phyloP scores from a whole-genome alignment of 2,888 invertebrate species.

The Mamestra brassicae region DNA sequence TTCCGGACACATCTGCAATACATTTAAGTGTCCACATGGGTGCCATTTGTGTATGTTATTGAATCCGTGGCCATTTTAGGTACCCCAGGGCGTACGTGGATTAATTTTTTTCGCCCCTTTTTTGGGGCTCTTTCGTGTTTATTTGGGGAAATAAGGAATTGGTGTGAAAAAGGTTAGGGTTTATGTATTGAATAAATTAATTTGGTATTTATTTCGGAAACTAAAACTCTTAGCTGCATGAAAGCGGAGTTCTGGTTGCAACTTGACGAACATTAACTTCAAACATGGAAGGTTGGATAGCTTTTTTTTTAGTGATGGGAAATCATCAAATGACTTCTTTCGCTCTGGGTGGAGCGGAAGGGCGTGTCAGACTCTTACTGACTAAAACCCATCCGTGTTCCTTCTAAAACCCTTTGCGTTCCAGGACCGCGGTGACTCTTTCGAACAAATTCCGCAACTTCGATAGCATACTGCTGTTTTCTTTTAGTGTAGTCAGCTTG shows the following conservation, averaged over 20 bases:
- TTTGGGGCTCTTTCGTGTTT: conserved; percentile 44
- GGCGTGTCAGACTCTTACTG: no score
- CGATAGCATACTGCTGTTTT: neutral
- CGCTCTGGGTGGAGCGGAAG: no score
- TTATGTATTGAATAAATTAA: conserved; percentile 21
- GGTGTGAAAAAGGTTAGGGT: conserved; percentile 12
- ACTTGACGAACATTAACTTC: neutral
- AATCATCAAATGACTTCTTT: no score
- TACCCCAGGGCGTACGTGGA: conserved; percentile 59
- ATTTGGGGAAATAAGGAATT: conserved; percentile 51
- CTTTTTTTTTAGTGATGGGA: no score
- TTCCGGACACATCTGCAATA: conserved; percentile 69
- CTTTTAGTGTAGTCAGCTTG: neutral
- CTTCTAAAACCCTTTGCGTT: no score
- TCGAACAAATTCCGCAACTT: no score
- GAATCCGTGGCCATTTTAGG: conserved; percentile 60
- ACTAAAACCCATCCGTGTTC: no score
- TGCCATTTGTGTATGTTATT: conserved; percentile 73
- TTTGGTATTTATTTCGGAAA: neutral
- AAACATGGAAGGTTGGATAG: neutral
- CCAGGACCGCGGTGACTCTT: no score
- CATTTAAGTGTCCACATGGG: conserved; percentile 81
- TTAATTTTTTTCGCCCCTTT: conserved; percentile 63
- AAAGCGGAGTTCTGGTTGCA: neutral
- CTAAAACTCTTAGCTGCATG: neutral